A percentile compares a stretch with the other conserved stretches of the same genome.
Evolutionary conservation across 2,797 vertebrate genomes (phyloP).

Genomic region (Leucoraja ocellata): DNA sequence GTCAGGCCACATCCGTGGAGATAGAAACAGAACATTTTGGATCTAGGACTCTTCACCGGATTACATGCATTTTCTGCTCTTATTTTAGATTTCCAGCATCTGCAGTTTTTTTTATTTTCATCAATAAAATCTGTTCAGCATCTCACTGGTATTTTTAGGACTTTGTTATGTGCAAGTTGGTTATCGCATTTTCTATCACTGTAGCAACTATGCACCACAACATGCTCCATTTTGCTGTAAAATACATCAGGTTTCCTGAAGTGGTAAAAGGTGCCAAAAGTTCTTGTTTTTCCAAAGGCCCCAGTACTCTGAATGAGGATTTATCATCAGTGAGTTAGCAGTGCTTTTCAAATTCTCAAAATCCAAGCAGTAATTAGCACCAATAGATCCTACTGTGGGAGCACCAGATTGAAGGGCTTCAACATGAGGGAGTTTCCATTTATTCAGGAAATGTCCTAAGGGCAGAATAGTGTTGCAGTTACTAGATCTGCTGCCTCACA

Average conservation of each 20-base stretch:
- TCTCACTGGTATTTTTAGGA: neutral
- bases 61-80: too few relatives aligned
- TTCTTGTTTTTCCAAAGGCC: neutral
- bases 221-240: neutral
- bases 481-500: too few relatives aligned
- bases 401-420: neutral
- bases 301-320: neutral
- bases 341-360: neutral
- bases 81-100: too few relatives aligned
- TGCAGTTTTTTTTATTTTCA: too few relatives aligned
- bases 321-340: neutral
- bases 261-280: neutral
- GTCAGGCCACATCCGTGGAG: too few relatives aligned
- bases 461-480: too few relatives aligned
- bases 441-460: neutral
- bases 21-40: too few relatives aligned
- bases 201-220: neutral
- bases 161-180: neutral
- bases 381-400: neutral
- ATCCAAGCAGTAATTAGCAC: neutral
- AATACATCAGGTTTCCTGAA: neutral
- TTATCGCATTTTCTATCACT: neutral
- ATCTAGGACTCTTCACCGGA: too few relatives aligned
- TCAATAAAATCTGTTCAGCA: neutral
- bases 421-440: neutral